Percentiles rank a stretch among this genome's conserved stretches.
These are phyloP conservation scores for Macaca fascicularis DNA, from an alignment of 2,113 vertebrate genomes.

Conservation along the genomic window DNA sequence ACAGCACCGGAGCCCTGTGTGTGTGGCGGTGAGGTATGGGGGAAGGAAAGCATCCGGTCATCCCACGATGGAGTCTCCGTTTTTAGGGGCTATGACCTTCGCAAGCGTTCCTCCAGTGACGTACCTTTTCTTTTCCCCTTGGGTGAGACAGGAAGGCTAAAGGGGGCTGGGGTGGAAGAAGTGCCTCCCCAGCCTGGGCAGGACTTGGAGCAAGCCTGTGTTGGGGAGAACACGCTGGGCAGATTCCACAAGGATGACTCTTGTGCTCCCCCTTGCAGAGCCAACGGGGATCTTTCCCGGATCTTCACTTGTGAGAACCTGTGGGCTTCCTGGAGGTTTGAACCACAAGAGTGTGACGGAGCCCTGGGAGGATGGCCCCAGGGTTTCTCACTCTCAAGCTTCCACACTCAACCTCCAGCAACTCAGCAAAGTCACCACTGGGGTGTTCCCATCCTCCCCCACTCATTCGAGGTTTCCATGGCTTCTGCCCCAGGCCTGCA, in stretches of 20 bases:
- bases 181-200: background rate
- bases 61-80: background rate
- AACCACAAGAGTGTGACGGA: background rate
- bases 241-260: background rate
- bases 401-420: background rate
- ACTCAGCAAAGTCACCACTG: background rate
- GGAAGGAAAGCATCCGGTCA: background rate
- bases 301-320: background rate
- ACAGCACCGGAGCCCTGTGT: background rate
- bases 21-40: background rate
- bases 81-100: background rate
- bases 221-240: background rate
- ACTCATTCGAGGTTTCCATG: background rate
- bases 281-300: background rate
- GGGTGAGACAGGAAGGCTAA: background rate
- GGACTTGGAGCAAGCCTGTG: background rate
- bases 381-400: background rate
- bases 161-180: too few species aligned
- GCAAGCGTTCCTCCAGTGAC: background rate
- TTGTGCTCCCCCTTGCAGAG: background rate
- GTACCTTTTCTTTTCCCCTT: too few species aligned
- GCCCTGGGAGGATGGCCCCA: too few species aligned
- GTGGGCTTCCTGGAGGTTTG: background rate
- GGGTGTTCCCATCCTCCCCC: background rate
- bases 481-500: background rate